Percentiles rank a stretch among this genome's conserved stretches.
Conservation (phyloP, 2,113 vertebrate species). For the Galeopterus variegatus region DNA sequence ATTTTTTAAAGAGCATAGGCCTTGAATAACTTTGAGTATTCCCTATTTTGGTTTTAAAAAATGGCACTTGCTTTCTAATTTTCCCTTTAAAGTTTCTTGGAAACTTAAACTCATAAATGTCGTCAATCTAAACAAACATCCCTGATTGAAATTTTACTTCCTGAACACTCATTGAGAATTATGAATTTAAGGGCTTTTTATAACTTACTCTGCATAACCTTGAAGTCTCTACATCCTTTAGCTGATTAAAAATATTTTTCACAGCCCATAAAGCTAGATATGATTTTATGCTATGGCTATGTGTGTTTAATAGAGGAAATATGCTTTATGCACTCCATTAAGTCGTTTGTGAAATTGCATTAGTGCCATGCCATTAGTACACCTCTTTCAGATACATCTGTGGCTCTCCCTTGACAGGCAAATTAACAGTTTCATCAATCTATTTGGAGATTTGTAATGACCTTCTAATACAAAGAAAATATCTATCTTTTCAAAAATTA, state of each 20-base stretch:
- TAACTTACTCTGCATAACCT: slow-evolving; percentile 88
- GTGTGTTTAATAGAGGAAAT: slow-evolving; percentile 89
- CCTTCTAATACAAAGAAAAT: slow-evolving; percentile 82
- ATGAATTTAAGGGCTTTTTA: slow-evolving; percentile 81
- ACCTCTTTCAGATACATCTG: slow-evolving; percentile 84
- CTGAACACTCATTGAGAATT: slow-evolving; percentile 71
- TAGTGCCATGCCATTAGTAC: slow-evolving; percentile 87
- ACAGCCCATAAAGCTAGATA: slow-evolving; percentile 86
- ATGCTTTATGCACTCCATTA: slow-evolving; percentile 89
- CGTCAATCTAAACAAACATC: slow-evolving; percentile 68
- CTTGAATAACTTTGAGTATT: slow-evolving; percentile 70
- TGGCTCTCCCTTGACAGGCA: slow-evolving; percentile 84
- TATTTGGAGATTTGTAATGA: slow-evolving; percentile 83
- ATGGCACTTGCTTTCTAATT: slow-evolving; percentile 64
- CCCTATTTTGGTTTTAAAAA: slow-evolving; percentile 40
- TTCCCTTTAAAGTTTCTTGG: slow-evolving; percentile 64
- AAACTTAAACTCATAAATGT: slow-evolving; percentile 71
- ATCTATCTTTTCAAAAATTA: slow-evolving; percentile 75
- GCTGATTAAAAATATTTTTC: slow-evolving; percentile 89
- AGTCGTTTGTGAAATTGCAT: slow-evolving; percentile 90
- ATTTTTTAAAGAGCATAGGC: slow-evolving; percentile 48
- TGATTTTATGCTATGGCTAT: slow-evolving; percentile 85
- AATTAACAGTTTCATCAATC: slow-evolving; percentile 87
- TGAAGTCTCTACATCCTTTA: slow-evolving; percentile 86
- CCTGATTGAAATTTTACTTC: slow-evolving; percentile 78